Evolutionary conservation across 1,140 invertebrate species (phyloP).

Genomic region (Neelides sp.): DNA sequence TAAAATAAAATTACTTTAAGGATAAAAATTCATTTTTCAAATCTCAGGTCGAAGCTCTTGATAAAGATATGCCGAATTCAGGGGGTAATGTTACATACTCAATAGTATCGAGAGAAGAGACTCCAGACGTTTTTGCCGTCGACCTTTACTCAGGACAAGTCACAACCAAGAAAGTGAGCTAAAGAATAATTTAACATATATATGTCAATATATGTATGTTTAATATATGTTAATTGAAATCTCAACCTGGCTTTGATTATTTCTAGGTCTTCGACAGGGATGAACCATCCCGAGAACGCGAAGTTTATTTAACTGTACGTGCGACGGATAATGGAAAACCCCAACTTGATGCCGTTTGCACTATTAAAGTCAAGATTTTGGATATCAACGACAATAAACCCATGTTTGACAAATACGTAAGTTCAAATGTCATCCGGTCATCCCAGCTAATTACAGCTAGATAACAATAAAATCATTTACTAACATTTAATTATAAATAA

Average conservation of each 20-base stretch:
- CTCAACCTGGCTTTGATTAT: constrained; percentile 2
- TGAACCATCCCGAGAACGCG: constrained; percentile 70
- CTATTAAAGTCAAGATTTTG: constrained; percentile 64
- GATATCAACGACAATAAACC: constrained; percentile 80
- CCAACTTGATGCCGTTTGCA: constrained; percentile 69
- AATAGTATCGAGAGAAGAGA: constrained; percentile 57
- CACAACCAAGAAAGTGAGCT: constrained; percentile 50
- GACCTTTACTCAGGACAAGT: constrained; percentile 59
- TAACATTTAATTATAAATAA: no score
- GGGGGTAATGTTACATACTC: constrained; percentile 67
- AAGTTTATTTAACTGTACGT: constrained; percentile 62
- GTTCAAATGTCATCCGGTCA: no score
- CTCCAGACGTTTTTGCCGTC: constrained; percentile 63
- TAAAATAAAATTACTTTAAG: no score
- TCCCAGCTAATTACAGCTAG: no score
- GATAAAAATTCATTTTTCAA: no score
- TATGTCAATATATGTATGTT: no score
- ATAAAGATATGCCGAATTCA: constrained; percentile 53
- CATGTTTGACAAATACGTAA: constrained; percentile 67
- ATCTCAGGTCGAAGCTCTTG: constrained; percentile 43
- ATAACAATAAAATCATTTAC: no score
- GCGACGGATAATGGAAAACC: constrained; percentile 75
- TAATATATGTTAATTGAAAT: no score
- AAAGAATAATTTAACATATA: not conserved
- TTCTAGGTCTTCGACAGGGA: constrained; percentile 63